phyloP scores from a whole-genome alignment of 1,140 invertebrate species.

The Drosophila insularis region DNA sequence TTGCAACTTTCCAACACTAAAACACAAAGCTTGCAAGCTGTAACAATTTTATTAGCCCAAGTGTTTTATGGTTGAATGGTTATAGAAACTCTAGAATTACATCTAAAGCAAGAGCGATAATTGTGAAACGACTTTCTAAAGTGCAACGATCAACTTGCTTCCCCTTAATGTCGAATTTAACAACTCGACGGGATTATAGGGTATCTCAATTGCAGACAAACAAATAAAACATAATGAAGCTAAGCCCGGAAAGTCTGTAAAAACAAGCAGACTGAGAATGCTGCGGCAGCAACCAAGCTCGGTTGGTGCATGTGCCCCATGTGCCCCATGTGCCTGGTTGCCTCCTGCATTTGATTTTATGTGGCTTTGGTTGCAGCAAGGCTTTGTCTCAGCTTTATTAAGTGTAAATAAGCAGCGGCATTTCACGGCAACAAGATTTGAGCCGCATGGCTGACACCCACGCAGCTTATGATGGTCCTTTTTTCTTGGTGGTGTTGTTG shows the following conservation, averaged over 20 bases:
- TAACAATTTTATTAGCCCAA: too few species aligned
- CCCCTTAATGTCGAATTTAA: not conserved
- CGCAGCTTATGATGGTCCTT: not conserved
- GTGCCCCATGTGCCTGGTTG: not conserved
- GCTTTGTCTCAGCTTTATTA: slow-evolving; percentile 66
- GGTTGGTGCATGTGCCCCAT: not conserved
- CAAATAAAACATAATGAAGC: slow-evolving; percentile 58
- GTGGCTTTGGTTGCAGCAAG: slow-evolving; percentile 52
- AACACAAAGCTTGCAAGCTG: too few species aligned
- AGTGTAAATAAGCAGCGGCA: slow-evolving; percentile 75
- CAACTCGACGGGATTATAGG: not conserved
- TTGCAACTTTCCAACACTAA: too few species aligned
- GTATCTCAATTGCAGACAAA: slow-evolving; percentile 42
- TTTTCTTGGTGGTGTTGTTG: too few species aligned
- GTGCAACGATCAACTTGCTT: not conserved
- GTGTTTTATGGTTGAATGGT: too few species aligned
- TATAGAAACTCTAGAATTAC: too few species aligned
- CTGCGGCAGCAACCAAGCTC: slow-evolving; percentile 2
- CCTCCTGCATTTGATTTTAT: slow-evolving; percentile 40
- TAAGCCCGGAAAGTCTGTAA: not conserved
- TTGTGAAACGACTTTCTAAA: not conserved
- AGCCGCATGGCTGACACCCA: slow-evolving; percentile 8
- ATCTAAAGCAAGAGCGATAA: too few species aligned
- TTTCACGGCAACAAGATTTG: slow-evolving; percentile 57
- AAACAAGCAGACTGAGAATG: slow-evolving; percentile 1